phyloP scores from a whole-genome alignment of 2,113 vertebrate genomes.

The Pelmatolapia mariae region DNA sequence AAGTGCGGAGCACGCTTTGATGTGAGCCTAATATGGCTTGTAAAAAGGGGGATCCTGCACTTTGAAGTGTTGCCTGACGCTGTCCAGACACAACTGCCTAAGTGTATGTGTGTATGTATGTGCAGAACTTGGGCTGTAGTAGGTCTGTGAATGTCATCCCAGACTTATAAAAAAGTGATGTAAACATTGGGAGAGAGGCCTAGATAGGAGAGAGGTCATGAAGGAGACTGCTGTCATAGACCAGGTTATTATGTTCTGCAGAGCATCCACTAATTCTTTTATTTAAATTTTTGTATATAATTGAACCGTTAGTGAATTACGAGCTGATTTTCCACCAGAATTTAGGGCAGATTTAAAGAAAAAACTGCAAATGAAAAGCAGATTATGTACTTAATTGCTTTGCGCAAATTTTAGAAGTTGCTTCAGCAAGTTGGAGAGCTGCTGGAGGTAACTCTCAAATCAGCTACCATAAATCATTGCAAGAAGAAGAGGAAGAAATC shows the following conservation, averaged over 20 bases:
- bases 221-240: neutral
- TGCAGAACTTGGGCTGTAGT: neutral
- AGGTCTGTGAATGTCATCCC: constrained; percentile 42
- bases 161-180: constrained; percentile 63
- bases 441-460: neutral
- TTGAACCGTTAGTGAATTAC: neutral
- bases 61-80: constrained; percentile 72
- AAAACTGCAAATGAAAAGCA: neutral
- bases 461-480: neutral
- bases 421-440: neutral
- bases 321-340: neutral
- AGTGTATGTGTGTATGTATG: constrained; percentile 6
- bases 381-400: neutral
- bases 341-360: neutral
- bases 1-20: constrained; percentile 61
- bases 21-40: constrained; percentile 67
- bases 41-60: constrained; percentile 66
- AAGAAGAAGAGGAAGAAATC: neutral
- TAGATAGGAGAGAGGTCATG: neutral
- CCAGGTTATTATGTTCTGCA: neutral
- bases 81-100: constrained; percentile 56
- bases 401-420: neutral
- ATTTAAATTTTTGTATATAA: neutral
- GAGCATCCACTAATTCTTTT: neutral
- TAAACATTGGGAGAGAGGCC: constrained; percentile 60